These are phyloP conservation scores for Nansenia antarctica DNA, from an alignment of 2,113 vertebrate genomes.

Conservation along the genomic window DNA sequence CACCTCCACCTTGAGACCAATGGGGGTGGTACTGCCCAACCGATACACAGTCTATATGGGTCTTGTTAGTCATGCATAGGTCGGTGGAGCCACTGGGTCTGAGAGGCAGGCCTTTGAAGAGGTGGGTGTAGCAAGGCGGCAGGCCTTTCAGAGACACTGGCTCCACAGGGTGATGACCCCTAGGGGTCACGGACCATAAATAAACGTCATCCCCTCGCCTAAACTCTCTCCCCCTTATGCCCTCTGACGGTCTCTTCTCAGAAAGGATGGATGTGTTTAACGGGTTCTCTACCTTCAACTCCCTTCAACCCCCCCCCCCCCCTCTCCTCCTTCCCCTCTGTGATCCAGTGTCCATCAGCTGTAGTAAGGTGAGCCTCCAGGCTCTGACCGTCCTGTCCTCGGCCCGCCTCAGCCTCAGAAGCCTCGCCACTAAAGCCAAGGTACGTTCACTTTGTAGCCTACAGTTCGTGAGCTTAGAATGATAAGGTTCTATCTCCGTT, in stretches of 20 bases:
- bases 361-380: conserved; percentile 78
- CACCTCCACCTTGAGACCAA: no score
- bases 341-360: conserved; percentile 84
- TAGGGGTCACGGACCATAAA: no score
- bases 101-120: background rate
- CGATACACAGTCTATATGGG: background rate
- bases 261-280: no score
- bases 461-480: no score
- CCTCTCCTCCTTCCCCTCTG: background rate
- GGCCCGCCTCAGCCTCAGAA: conserved; percentile 87
- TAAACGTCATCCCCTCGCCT: no score
- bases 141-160: no score
- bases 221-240: no score
- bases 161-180: background rate
- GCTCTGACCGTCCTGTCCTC: conserved; percentile 88
- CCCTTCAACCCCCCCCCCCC: background rate
- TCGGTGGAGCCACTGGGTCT: background rate
- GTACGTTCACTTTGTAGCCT: conserved; percentile 62
- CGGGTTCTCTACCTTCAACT: no score
- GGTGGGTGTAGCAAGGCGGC: no score
- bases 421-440: conserved; percentile 89
- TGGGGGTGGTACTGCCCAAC: background rate
- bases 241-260: no score
- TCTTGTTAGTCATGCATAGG: conserved; percentile 7
- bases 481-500: no score